Evolutionary conservation across 2,113 vertebrate genomes (phyloP).

Genomic region (Porphyrio hochstetteri): DNA sequence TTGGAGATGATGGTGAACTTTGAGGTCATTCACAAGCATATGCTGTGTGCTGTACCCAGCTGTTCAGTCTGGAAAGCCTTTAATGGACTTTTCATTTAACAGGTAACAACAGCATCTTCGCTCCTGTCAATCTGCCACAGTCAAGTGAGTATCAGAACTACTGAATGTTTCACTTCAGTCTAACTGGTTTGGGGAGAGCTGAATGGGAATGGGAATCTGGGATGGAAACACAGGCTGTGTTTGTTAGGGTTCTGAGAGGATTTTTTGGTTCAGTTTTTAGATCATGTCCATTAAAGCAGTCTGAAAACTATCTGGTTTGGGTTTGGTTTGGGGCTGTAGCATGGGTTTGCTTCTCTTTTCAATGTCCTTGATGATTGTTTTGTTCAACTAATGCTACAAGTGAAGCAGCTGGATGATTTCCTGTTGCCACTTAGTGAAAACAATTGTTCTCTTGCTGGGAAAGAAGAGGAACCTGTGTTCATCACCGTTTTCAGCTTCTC

Average conservation of each 20-base stretch:
- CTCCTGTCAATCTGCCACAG: slow-evolving; percentile 82
- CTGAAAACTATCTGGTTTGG: neutral
- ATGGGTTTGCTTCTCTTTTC: neutral
- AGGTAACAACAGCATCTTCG: slow-evolving; percentile 90
- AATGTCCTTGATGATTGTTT: neutral
- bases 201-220: neutral
- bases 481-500: neutral
- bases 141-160: slow-evolving; percentile 83
- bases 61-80: neutral
- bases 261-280: neutral
- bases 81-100: slow-evolving; percentile 19
- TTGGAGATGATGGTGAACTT: neutral
- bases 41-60: neutral
- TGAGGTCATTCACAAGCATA: neutral
- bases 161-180: neutral
- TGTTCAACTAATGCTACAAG: neutral
- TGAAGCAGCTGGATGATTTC: neutral
- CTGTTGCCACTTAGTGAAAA: neutral
- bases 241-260: neutral
- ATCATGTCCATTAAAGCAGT: neutral
- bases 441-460: neutral
- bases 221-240: neutral
- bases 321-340: neutral
- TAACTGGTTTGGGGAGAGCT: neutral
- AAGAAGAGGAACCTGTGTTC: neutral